These are phyloP conservation scores for Netelia virgata DNA, from an alignment of 2,888 invertebrate genomes.

Conservation along the genomic window DNA sequence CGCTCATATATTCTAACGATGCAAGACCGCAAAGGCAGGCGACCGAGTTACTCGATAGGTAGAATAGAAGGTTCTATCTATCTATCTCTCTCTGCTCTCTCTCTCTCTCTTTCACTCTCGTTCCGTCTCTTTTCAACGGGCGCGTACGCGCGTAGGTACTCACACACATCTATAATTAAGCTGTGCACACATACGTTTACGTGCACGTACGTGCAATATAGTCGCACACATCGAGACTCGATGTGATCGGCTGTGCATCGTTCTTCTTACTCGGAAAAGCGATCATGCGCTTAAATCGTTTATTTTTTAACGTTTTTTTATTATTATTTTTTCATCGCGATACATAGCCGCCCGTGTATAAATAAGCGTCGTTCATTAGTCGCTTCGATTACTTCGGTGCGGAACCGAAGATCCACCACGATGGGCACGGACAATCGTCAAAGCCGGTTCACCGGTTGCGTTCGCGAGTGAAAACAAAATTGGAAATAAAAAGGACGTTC, in stretches of 20 bases:
- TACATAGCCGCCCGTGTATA: neutral
- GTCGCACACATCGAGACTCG: neutral
- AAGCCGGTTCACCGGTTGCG: neutral
- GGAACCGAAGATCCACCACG: slow-evolving; percentile 1
- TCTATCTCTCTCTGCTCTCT: neutral
- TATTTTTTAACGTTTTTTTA: no score
- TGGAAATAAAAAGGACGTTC: neutral
- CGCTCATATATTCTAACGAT: slow-evolving; percentile 75
- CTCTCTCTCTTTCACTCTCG: neutral
- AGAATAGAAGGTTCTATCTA: slow-evolving; percentile 33
- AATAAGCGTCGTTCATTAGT: slow-evolving; percentile 30
- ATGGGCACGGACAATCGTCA: neutral
- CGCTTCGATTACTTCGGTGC: slow-evolving; percentile 43
- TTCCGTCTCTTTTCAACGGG: neutral
- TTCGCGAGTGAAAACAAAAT: neutral
- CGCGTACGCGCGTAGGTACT: slow-evolving; percentile 18
- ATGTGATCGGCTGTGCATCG: slow-evolving; percentile 29
- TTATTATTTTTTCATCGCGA: slow-evolving; percentile 22
- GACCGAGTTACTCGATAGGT: slow-evolving; percentile 77
- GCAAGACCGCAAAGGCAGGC: slow-evolving; percentile 77
- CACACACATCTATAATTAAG: neutral
- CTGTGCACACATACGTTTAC: neutral
- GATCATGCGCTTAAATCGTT: slow-evolving; percentile 43
- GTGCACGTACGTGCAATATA: neutral
- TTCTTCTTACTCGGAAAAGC: slow-evolving; percentile 41